These are phyloP conservation scores for Athetis lepigone DNA, from an alignment of 2,888 invertebrate species.

Conservation along the genomic window DNA sequence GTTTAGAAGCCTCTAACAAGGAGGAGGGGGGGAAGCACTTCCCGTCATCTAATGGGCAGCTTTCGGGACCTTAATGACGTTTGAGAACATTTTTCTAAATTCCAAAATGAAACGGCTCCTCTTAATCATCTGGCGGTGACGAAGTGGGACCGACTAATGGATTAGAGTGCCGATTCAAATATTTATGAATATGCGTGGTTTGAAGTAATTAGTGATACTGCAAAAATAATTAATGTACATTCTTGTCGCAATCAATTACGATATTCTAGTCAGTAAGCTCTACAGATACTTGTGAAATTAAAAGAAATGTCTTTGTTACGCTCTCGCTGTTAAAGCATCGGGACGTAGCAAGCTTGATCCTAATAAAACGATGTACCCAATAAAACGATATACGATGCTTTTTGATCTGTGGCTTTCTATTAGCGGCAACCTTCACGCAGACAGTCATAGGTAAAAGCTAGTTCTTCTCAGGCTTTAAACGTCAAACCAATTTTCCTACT, in stretches of 20 bases:
- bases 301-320: no score
- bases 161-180: slow-evolving; percentile 12
- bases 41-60: slow-evolving; percentile 36
- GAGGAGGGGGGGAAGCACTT: slow-evolving; percentile 29
- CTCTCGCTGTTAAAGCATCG: no score
- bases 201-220: slow-evolving; percentile 2
- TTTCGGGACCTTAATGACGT: slow-evolving; percentile 29
- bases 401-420: no score
- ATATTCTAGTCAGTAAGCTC: no score
- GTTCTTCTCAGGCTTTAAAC: neutral
- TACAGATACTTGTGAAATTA: no score
- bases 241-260: neutral
- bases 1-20: slow-evolving; percentile 49
- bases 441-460: no score
- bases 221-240: slow-evolving; percentile 9
- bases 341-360: no score
- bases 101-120: slow-evolving; percentile 5
- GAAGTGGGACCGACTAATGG: slow-evolving; percentile 1
- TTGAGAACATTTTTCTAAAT: slow-evolving; percentile 15
- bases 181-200: slow-evolving; percentile 7
- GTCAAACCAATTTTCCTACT: neutral
- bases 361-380: no score
- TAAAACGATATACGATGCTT: no score
- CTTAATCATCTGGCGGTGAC: neutral
- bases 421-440: no score